Conservation (phyloP, 1,140 invertebrate species). For the Bradynema listronoti region DNA sequence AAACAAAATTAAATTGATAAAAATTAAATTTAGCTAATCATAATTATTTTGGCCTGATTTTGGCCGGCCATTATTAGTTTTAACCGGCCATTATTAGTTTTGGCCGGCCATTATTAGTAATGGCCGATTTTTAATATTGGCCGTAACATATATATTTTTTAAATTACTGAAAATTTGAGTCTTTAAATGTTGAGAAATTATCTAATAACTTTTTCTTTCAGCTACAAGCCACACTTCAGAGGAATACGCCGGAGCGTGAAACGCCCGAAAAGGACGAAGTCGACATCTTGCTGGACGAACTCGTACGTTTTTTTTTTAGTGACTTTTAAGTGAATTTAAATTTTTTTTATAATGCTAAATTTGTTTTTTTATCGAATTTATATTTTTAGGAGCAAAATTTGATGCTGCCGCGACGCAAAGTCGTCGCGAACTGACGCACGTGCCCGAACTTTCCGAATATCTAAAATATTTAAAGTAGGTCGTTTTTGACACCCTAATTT, state of each 20-base stretch:
- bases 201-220: too few species aligned
- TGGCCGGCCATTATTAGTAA: too few species aligned
- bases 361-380: constrained; percentile 63
- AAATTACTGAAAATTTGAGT: too few species aligned
- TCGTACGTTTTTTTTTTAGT: constrained; percentile 58
- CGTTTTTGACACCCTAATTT: too few species aligned
- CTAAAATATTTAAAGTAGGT: constrained; percentile 73
- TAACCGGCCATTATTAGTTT: too few species aligned
- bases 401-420: constrained; percentile 59
- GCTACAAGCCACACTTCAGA: constrained; percentile 86
- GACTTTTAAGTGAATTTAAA: constrained; percentile 55
- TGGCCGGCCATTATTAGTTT: too few species aligned
- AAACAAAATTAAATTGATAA: too few species aligned
- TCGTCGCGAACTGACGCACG: constrained; percentile 71
- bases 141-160: too few species aligned
- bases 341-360: constrained; percentile 62
- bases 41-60: too few species aligned
- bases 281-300: constrained; percentile 80
- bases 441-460: constrained; percentile 81
- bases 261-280: constrained; percentile 72
- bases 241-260: constrained; percentile 68
- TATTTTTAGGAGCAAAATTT: constrained; percentile 49
- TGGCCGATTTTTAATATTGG: too few species aligned
- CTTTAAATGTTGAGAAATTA: too few species aligned
- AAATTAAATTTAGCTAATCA: too few species aligned